Conservation (phyloP, 2,797 vertebrate genomes). For the Liparis tanakae region DNA sequence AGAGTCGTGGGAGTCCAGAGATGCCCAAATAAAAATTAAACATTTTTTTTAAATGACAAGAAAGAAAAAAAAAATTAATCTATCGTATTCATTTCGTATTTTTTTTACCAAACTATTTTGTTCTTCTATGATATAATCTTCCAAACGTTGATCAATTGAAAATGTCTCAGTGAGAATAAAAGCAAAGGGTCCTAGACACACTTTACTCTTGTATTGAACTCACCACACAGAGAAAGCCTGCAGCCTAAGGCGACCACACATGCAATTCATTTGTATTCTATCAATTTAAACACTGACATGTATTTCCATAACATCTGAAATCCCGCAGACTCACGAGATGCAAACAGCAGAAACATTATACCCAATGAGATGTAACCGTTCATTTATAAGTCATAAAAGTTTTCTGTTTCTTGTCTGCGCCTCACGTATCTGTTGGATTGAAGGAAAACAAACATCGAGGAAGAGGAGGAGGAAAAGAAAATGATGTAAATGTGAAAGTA, state of each 20-base stretch:
- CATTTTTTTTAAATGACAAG: not conserved
- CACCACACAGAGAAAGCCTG: slow-evolving; percentile 36
- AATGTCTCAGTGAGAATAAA: slow-evolving; percentile 31
- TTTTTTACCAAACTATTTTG: not conserved
- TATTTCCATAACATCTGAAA: slow-evolving; percentile 12
- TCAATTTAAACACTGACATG: slow-evolving; percentile 7
- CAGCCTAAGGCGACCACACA: slow-evolving; percentile 36
- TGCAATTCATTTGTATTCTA: slow-evolving; percentile 19
- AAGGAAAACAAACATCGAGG: slow-evolving; percentile 1
- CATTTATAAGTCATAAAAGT: slow-evolving; percentile 21
- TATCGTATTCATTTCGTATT: not conserved
- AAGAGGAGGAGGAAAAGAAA: slow-evolving; percentile 21
- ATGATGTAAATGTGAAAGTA: slow-evolving; percentile 60
- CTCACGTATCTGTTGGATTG: slow-evolving; percentile 16
- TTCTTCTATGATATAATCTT: not conserved
- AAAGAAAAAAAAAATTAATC: not conserved
- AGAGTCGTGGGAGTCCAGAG: not conserved
- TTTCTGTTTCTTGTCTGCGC: slow-evolving; percentile 27
- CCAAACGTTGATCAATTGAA: slow-evolving; percentile 14
- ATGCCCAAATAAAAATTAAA: not conserved
- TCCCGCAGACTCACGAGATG: slow-evolving; percentile 21
- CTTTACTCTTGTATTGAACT: slow-evolving; percentile 46
- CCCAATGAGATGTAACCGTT: slow-evolving; percentile 3
- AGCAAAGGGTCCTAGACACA: slow-evolving; percentile 40
- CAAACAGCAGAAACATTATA: slow-evolving; percentile 16